Evolutionary conservation across 1,140 invertebrate species (phyloP).

Genomic region (Cydia strobilella): DNA sequence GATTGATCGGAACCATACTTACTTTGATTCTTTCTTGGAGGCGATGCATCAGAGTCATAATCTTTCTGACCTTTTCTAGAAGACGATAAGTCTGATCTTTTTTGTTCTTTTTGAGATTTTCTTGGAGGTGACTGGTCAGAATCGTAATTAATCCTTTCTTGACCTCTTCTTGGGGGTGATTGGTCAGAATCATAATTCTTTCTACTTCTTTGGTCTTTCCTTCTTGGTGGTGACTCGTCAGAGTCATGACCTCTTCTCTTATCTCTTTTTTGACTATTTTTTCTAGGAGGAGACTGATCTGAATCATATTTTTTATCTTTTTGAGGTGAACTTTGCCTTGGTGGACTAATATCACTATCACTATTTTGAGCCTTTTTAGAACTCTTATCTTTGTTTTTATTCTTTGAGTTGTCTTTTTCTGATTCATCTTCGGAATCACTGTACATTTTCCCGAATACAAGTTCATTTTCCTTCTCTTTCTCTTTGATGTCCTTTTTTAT

Average conservation of each 20-base stretch:
- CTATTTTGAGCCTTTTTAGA: conserved; percentile 40
- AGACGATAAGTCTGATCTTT: neutral
- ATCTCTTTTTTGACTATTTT: conserved; percentile 1
- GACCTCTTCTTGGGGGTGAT: conserved; percentile 61
- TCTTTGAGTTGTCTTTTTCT: conserved; percentile 35
- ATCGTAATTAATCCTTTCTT: conserved; percentile 40
- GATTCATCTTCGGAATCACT: conserved; percentile 71
- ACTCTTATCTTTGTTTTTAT: conserved; percentile 39
- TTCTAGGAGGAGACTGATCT: conserved; percentile 36
- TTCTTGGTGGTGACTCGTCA: conserved; percentile 34
- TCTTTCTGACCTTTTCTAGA: conserved; percentile 34
- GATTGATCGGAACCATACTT: conserved; percentile 54
- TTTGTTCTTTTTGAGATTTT: conserved; percentile 33
- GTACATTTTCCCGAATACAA: conserved; percentile 76
- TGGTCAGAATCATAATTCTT: conserved; percentile 49
- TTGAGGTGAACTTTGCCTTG: conserved; percentile 56
- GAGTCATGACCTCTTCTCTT: conserved; percentile 18
- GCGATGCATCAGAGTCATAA: conserved; percentile 58
- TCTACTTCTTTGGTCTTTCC: conserved; percentile 36
- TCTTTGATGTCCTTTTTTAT: conserved; percentile 65
- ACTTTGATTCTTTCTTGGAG: conserved; percentile 52
- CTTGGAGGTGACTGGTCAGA: conserved; percentile 67
- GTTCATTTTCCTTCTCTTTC: conserved; percentile 67
- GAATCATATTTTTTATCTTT: conserved; percentile 46
- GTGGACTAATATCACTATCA: conserved; percentile 62